Base-by-base conservation (phyloP, 2,797 vertebrate genomes). In the Liasis olivaceus region DNA sequence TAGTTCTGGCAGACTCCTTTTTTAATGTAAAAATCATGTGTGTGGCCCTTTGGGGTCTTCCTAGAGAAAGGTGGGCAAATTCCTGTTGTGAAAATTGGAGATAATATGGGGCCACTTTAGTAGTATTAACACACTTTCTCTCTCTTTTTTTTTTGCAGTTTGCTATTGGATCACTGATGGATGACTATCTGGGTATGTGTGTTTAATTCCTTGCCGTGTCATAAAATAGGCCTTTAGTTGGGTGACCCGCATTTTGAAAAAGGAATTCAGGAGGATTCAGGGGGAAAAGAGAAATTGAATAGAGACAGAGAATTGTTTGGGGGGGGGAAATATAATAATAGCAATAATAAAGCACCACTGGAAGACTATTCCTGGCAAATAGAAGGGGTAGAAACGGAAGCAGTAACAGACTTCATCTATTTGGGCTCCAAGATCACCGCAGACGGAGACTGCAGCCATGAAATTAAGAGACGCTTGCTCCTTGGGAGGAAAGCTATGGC, bases 131-230 rank as follows among this genome's bases (percentile, higher is more conserved):
- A 17, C 1, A 1, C 1, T 9, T 63, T 24, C 26, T 31, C 2
- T 31, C 2, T 54, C 85, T 54, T 85, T 91, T 95, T 9, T 89
- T 96, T 93, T 96, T 97, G 54, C 96, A 99, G 99, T 99, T 99
- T 97, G 99, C 99, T 6, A 99, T 99, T n/a, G 99, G 99, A 84
- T 99, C 99, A 63, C 97, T 99, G 81, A 99, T 99, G 99, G 99
- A 99, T 14, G 99, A 99, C 94, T 99, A 99, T 95, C 96, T 99
- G 90, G 99, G 99, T 99, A 94, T 98, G 98, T 97, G 17, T 62
- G 42, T 36, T 28, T 36, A 81, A 81, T 47, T n/a, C 7, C 22
- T n/a, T 31, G 51, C 12, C 2, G 28, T 12, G 1, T 5, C 0
- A 0, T 11, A 6, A 6, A 7, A 3, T 5, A 24, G n/a, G 9